These are phyloP conservation scores for Lepilemur septentrionalis DNA, from an alignment of 2,797 vertebrate genomes.

Conservation along the genomic window DNA sequence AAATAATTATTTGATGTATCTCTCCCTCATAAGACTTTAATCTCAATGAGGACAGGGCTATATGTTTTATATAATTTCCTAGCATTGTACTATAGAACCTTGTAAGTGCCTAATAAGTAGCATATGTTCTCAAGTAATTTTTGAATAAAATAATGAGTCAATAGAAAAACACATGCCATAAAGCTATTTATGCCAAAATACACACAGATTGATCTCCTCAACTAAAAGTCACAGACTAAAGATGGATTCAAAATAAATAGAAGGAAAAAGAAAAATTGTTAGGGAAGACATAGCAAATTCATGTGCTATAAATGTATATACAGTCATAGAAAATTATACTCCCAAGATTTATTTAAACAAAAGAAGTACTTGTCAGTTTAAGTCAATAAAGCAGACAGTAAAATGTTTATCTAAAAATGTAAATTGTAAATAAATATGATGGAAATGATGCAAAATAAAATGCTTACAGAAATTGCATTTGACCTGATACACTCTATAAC, in stretches of 20 bases:
- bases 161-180: neutral
- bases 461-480: neutral
- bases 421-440: neutral
- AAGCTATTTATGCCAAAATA: neutral
- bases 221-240: neutral
- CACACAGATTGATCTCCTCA: neutral
- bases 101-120: neutral
- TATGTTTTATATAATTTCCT: neutral
- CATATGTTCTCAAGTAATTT: neutral
- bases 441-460: neutral
- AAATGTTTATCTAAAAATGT: neutral
- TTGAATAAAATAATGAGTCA: slow-evolving; percentile 20
- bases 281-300: neutral
- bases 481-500: neutral
- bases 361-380: neutral
- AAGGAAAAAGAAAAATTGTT: neutral
- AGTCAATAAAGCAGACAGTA: neutral
- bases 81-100: neutral
- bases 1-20: neutral
- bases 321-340: neutral
- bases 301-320: neutral
- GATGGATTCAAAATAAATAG: neutral
- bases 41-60: neutral
- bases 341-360: neutral
- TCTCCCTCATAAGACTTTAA: neutral